A percentile compares a stretch with the other conserved stretches of the same genome.
phyloP scores from a whole-genome alignment of 1,140 invertebrate species.

The Temnothorax longispinosus region DNA sequence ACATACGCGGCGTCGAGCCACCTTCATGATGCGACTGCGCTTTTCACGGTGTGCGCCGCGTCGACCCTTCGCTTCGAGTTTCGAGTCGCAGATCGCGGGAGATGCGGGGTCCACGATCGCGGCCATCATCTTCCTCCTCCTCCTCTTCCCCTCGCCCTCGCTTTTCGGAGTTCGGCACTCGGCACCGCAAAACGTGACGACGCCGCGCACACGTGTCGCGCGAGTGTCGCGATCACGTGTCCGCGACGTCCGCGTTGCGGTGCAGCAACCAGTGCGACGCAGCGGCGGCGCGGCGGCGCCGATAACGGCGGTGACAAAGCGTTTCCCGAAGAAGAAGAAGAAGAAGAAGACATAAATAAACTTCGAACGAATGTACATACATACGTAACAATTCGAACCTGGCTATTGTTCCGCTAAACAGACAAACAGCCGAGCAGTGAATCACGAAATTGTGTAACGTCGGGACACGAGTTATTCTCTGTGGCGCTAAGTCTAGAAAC shows the following conservation, averaged over 20 bases:
- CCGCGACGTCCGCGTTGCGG: no score
- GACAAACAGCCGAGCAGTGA: constrained; percentile 17
- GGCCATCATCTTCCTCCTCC: not conserved
- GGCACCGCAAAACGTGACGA: not conserved
- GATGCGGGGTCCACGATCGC: not conserved
- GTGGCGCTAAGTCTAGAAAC: not conserved
- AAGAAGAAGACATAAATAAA: constrained; percentile 51
- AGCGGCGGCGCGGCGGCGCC: not conserved
- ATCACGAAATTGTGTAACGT: constrained; percentile 44
- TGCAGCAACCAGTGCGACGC: constrained; percentile 1
- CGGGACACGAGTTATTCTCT: not conserved
- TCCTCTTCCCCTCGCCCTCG: not conserved
- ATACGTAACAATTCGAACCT: constrained; percentile 26
- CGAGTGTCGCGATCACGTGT: no score
- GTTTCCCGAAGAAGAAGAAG: constrained; percentile 42
- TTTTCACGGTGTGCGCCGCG: not conserved
- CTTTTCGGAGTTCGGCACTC: no score
- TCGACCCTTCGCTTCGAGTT: not conserved
- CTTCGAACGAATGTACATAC: constrained; percentile 2
- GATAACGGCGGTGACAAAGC: constrained; percentile 6
- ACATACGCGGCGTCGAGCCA: not conserved
- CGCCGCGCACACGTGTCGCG: not conserved
- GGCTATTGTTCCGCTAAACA: constrained; percentile 37
- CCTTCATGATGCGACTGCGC: not conserved
- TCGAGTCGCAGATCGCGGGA: not conserved